phyloP scores from a whole-genome alignment of 2,113 vertebrate genomes.

The Vanacampus margaritifer region DNA sequence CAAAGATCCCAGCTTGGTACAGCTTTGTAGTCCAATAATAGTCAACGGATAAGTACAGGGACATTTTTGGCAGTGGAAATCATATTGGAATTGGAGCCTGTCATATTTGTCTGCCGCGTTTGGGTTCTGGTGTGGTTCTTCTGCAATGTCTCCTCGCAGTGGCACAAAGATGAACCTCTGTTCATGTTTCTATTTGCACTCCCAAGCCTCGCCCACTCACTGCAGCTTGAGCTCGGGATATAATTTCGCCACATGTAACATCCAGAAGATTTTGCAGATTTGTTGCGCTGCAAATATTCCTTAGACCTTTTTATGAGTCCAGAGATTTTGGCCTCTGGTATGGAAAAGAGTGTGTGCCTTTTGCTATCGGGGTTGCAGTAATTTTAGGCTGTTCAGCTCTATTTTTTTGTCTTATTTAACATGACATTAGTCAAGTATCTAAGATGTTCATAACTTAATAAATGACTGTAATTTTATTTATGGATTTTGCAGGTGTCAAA shows the following conservation, averaged over 20 bases:
- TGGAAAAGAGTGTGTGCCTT: no score
- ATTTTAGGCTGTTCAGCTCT: no score
- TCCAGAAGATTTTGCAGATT: slow-evolving; percentile 27
- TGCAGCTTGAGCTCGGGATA: slow-evolving; percentile 22
- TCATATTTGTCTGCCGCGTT: slow-evolving; percentile 11
- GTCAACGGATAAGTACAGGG: slow-evolving; percentile 23
- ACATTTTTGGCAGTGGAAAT: slow-evolving; percentile 12
- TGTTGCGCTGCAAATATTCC: slow-evolving; percentile 11
- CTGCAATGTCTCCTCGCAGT: slow-evolving; percentile 1
- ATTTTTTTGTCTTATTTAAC: no score
- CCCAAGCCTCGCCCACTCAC: slow-evolving; percentile 8
- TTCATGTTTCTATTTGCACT: slow-evolving; percentile 37
- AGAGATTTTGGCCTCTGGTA: no score
- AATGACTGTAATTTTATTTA: no score
- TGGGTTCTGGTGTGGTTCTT: slow-evolving; percentile 21
- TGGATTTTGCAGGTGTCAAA: no score
- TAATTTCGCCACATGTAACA: slow-evolving; percentile 37
- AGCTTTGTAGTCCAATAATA: slow-evolving; percentile 13
- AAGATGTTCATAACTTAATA: no score
- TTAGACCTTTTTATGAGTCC: background rate
- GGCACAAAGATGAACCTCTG: slow-evolving; percentile 5
- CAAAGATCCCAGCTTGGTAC: background rate
- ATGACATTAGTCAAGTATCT: no score
- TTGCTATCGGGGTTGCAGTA: no score
- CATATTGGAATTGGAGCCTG: slow-evolving; percentile 11